These are phyloP conservation scores for Tortrix viridana DNA, from an alignment of 2,888 invertebrate species.

Conservation along the genomic window DNA sequence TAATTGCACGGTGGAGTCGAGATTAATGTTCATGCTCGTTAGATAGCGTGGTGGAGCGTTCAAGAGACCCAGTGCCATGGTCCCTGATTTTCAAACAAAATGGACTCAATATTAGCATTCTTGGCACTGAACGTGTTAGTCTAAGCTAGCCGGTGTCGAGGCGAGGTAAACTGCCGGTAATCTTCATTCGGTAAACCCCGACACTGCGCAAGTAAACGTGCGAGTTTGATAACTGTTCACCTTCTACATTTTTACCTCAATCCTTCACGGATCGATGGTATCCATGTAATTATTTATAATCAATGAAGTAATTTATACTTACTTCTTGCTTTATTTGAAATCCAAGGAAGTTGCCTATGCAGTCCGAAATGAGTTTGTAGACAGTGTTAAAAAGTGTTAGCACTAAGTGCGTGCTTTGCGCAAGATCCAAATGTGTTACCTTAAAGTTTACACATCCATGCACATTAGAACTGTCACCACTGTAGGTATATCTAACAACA, in stretches of 20 bases:
- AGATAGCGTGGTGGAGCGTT: constrained; percentile 39
- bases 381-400: too few relatives aligned
- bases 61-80: not conserved
- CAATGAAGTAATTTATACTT: not conserved
- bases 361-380: too few relatives aligned
- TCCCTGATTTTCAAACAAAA: too few relatives aligned
- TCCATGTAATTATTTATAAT: constrained; percentile 9
- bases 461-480: too few relatives aligned
- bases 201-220: not conserved
- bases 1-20: constrained; percentile 46
- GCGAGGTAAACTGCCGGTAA: constrained; percentile 9
- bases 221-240: not conserved
- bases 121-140: not conserved
- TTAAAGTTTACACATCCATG: too few relatives aligned
- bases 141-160: not conserved
- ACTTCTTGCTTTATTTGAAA: too few relatives aligned
- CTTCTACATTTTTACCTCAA: not conserved
- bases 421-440: too few relatives aligned
- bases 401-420: too few relatives aligned
- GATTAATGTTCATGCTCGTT: constrained; percentile 44
- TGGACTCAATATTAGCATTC: too few relatives aligned
- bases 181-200: not conserved
- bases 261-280: constrained; percentile 8
- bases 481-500: too few relatives aligned
- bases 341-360: too few relatives aligned